These are phyloP conservation scores for Microcaecilia unicolor DNA, from an alignment of 2,797 vertebrate species.

Conservation along the genomic window DNA sequence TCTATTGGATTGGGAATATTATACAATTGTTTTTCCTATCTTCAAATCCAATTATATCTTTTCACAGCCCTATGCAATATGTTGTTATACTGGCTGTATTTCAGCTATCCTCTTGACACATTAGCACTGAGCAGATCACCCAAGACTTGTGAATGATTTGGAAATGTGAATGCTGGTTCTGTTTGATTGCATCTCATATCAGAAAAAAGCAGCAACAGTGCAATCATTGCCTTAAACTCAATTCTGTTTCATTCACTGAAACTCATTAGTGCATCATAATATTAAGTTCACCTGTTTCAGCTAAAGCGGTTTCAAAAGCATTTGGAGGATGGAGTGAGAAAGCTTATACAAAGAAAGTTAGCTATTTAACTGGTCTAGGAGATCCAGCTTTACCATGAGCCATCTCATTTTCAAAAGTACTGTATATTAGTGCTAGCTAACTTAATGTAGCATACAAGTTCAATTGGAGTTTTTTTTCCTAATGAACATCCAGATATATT, in stretches of 20 bases:
- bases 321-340: constrained; percentile 6
- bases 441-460: constrained; percentile 11
- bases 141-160: constrained; percentile 20
- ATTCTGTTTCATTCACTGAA: constrained; percentile 16
- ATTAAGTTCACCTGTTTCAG: constrained; percentile 19
- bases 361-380: constrained; percentile 37
- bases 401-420: constrained; percentile 18
- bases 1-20: constrained; percentile 1
- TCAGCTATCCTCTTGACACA: constrained; percentile 26
- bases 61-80: neutral
- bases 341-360: constrained; percentile 26
- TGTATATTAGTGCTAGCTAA: constrained; percentile 12
- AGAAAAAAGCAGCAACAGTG: neutral
- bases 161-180: constrained; percentile 23
- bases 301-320: constrained; percentile 26
- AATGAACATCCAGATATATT: constrained; percentile 9
- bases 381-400: constrained; percentile 16
- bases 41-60: constrained; percentile 6
- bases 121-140: constrained; percentile 1
- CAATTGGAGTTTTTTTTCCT: constrained; percentile 19
- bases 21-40: neutral
- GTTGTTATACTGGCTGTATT: constrained; percentile 10
- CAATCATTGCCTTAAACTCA: constrained; percentile 7
- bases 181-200: constrained; percentile 14
- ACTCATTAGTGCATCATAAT: constrained; percentile 17